Conservation (phyloP, 2,888 invertebrate species). For the Clepsis dumicolana region DNA sequence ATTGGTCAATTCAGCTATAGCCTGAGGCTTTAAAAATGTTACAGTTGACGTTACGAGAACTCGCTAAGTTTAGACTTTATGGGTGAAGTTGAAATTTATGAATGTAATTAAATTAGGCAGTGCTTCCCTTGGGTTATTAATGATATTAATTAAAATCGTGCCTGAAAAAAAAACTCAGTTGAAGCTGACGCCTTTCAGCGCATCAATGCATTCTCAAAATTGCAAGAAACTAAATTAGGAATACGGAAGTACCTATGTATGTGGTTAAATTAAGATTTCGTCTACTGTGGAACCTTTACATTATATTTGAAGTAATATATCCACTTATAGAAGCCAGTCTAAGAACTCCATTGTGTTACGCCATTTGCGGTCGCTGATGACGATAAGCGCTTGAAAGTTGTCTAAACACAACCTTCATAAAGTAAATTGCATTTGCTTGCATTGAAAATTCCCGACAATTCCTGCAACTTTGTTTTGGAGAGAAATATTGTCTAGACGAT, state of each 20-base stretch:
- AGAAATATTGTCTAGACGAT: conserved; percentile 38
- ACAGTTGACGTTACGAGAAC: conserved; percentile 12
- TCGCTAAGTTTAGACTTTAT: conserved; percentile 22
- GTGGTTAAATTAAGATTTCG: not conserved
- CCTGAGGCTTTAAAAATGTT: conserved; percentile 13
- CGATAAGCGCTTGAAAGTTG: conserved; percentile 42
- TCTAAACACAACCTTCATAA: conserved; percentile 42
- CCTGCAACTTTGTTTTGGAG: conserved; percentile 11
- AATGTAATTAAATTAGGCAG: conserved; percentile 24
- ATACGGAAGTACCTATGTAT: not conserved
- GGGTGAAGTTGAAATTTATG: conserved; percentile 33
- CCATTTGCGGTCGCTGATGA: conserved; percentile 39
- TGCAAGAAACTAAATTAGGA: not conserved
- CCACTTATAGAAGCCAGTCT: conserved; percentile 32
- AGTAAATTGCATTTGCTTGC: conserved; percentile 41
- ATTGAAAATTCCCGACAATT: conserved; percentile 35
- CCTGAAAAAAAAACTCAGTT: not conserved
- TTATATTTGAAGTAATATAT: conserved; percentile 7
- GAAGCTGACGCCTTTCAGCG: not conserved
- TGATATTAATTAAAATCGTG: conserved; percentile 31
- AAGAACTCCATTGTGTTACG: conserved; percentile 34
- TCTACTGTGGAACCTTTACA: not conserved
- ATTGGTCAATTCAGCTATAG: conserved; percentile 33
- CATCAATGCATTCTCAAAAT: not conserved
- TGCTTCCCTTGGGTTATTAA: conserved; percentile 24